A percentile compares a stretch with the other conserved stretches of the same genome.
These are phyloP conservation scores for Megamerina dolium DNA, from an alignment of 2,888 invertebrate genomes.

Conservation along the genomic window DNA sequence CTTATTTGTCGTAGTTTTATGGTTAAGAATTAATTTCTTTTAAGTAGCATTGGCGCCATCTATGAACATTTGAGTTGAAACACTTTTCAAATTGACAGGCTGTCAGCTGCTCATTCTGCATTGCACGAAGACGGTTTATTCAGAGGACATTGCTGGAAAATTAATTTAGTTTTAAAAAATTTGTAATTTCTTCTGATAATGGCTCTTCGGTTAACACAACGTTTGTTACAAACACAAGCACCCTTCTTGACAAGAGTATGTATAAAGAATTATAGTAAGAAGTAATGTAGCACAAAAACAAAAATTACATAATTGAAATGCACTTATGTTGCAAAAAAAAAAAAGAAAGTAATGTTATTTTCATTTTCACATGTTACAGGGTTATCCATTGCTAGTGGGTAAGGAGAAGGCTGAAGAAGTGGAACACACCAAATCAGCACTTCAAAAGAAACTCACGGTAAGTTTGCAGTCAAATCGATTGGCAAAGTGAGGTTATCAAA, in stretches of 20 bases:
- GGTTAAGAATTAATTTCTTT: too few species aligned
- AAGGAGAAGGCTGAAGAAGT: slow-evolving; percentile 47
- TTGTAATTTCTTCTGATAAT: too few species aligned
- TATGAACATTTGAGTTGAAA: too few species aligned
- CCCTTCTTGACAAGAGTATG: slow-evolving; percentile 44
- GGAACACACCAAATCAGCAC: slow-evolving; percentile 54
- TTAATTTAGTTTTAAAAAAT: too few species aligned
- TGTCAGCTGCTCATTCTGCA: too few species aligned
- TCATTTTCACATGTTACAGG: slow-evolving; percentile 24
- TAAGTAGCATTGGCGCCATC: too few species aligned
- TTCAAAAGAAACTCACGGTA: slow-evolving; percentile 53
- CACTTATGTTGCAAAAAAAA: background rate
- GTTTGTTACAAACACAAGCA: slow-evolving; percentile 38
- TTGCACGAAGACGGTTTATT: too few species aligned
- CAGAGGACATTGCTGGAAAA: too few species aligned
- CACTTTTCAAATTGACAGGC: too few species aligned
- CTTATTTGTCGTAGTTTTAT: too few species aligned
- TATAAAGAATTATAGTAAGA: background rate
- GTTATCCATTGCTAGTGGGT: slow-evolving; percentile 45
- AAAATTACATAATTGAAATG: slow-evolving; percentile 6
- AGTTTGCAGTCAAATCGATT: slow-evolving; percentile 25
- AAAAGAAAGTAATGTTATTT: too few species aligned
- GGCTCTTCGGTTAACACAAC: slow-evolving; percentile 44
- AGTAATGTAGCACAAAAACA: background rate
- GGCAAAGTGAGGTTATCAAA: slow-evolving; percentile 32